phyloP scores from a whole-genome alignment of 1,140 invertebrate species.

The Limonius californicus region DNA sequence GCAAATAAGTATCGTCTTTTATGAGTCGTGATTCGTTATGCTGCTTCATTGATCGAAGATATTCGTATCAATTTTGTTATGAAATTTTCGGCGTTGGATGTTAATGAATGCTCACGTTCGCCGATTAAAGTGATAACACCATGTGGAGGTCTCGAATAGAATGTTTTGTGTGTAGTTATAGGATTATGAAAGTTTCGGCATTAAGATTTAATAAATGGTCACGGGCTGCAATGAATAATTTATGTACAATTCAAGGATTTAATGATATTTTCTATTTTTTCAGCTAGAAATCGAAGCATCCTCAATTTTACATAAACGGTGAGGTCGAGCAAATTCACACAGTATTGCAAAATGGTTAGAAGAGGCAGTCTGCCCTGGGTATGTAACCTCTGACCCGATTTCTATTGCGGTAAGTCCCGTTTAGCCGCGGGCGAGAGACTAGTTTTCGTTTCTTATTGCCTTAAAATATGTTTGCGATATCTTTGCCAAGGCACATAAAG shows the following conservation, averaged over 20 bases:
- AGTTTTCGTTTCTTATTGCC: slow-evolving; percentile 15
- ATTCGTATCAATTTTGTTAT: neutral
- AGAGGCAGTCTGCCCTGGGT: slow-evolving; percentile 17
- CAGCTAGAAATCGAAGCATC: neutral
- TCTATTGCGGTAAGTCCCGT: slow-evolving; percentile 34
- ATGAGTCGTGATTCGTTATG: neutral
- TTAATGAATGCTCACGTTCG: neutral
- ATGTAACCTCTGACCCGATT: slow-evolving; percentile 35
- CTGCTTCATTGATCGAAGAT: neutral
- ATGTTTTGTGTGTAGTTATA: no score
- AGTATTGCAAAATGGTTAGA: slow-evolving; percentile 18
- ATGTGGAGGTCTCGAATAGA: no score
- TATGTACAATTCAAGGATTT: no score
- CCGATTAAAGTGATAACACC: no score
- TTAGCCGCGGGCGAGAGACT: slow-evolving; percentile 22
- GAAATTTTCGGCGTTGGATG: neutral
- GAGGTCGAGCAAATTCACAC: slow-evolving; percentile 19
- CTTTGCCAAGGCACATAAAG: no score
- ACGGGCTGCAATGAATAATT: no score
- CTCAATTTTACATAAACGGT: neutral
- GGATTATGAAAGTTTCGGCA: neutral
- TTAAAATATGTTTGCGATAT: no score
- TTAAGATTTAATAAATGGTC: no score
- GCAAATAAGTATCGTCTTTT: no score
- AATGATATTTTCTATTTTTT: neutral